phyloP scores from a whole-genome alignment of 2,888 invertebrate genomes.

The Platycnemis pennipes region DNA sequence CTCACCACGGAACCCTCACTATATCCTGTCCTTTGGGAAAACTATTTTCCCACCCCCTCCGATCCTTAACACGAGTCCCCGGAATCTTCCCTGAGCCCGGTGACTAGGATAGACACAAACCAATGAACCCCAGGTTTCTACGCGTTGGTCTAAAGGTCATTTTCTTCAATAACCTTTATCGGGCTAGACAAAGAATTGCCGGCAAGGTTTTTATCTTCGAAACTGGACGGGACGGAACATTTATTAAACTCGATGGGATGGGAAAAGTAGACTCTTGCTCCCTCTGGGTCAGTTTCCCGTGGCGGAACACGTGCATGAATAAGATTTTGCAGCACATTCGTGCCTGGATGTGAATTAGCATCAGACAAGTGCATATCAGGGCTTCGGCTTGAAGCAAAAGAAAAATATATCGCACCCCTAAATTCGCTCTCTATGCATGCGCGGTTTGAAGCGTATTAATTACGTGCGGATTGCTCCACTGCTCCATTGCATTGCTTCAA shows the following conservation, averaged over 20 bases:
- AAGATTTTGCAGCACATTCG: too few relatives aligned
- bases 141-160: not conserved
- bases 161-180: not conserved
- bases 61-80: not conserved
- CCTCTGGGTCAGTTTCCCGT: too few relatives aligned
- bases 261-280: too few relatives aligned
- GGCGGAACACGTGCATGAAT: too few relatives aligned
- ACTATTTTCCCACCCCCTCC: not conserved
- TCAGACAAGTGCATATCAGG: too few relatives aligned
- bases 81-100: not conserved
- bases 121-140: not conserved
- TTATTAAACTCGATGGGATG: not conserved
- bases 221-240: not conserved
- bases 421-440: too few relatives aligned
- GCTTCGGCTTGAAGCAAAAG: too few relatives aligned
- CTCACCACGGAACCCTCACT: not conserved
- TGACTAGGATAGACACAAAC: not conserved
- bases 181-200: not conserved
- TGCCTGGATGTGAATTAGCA: too few relatives aligned
- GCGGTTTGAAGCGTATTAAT: too few relatives aligned
- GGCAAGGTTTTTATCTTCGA: not conserved
- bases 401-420: too few relatives aligned
- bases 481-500: too few relatives aligned
- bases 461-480: too few relatives aligned
- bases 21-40: not conserved